A percentile compares a stretch with the other conserved stretches of the same genome.
These are phyloP conservation scores for Gadus macrocephalus DNA, from an alignment of 2,113 vertebrate species.

Conservation along the genomic window DNA sequence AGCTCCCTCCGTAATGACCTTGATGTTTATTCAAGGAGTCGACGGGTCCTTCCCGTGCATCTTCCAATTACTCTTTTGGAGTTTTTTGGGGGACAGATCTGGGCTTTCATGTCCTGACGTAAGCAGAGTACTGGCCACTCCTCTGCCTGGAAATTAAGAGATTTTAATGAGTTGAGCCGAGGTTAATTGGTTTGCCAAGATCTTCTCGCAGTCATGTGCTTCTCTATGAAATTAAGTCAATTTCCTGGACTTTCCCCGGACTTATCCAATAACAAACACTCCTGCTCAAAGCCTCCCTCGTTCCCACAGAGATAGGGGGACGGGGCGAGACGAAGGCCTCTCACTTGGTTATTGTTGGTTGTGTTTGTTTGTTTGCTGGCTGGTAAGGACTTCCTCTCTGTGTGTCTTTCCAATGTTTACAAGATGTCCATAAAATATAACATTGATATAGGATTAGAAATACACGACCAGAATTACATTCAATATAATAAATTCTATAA, in stretches of 20 bases:
- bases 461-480: no score
- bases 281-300: constrained; percentile 66
- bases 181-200: constrained; percentile 78
- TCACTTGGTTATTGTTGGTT: neutral
- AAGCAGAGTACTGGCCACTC: constrained; percentile 69
- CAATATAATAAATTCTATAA: no score
- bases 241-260: constrained; percentile 71
- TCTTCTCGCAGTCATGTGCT: constrained; percentile 70
- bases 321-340: neutral
- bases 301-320: constrained; percentile 37
- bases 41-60: constrained; percentile 66
- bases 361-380: constrained; percentile 13
- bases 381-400: neutral
- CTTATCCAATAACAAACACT: constrained; percentile 77
- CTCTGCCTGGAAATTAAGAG: constrained; percentile 67
- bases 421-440: constrained; percentile 10
- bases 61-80: constrained; percentile 90
- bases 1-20: constrained; percentile 36
- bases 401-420: constrained; percentile 18
- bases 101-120: constrained; percentile 74
- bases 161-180: constrained; percentile 78
- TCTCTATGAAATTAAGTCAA: constrained; percentile 74
- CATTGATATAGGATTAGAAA: no score
- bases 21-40: constrained; percentile 62
- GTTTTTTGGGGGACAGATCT: constrained; percentile 77